A percentile compares a stretch with the other conserved stretches of the same genome.
Conservation (phyloP, 2,888 invertebrate species). For the Marasmarcha lunaedactyla region DNA sequence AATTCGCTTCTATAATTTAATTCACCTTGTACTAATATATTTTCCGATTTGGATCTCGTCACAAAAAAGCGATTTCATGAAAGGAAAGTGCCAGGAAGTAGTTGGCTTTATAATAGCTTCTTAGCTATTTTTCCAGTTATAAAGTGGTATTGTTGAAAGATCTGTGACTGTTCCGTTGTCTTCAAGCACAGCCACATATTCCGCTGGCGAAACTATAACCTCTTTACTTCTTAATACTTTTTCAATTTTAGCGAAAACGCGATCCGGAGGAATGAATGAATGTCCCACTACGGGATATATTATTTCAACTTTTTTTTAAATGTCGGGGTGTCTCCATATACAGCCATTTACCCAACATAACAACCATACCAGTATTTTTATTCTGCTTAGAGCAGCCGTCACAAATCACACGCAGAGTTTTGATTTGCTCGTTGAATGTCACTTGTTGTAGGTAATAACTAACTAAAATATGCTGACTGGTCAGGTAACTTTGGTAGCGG, state of each 20-base stretch:
- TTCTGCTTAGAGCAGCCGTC: constrained; percentile 19
- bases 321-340: constrained; percentile 7
- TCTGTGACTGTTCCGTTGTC: constrained; percentile 8
- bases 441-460: constrained; percentile 9
- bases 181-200: constrained; percentile 8
- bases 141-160: constrained; percentile 11
- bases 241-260: constrained; percentile 7
- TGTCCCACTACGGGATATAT: constrained; percentile 10
- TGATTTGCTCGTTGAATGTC: constrained; percentile 7
- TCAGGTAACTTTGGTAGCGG: constrained; percentile 16
- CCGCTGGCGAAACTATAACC: constrained; percentile 1
- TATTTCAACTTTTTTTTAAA: constrained; percentile 11
- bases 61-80: constrained; percentile 5
- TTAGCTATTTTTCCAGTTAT: constrained; percentile 12
- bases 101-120: constrained; percentile 9
- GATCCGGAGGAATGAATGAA: constrained; percentile 1
- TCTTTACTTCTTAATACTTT: constrained; percentile 5
- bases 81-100: too few relatives aligned
- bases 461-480: constrained; percentile 15
- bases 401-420: constrained; percentile 12
- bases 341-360: constrained; percentile 15
- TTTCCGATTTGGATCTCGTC: constrained; percentile 12
- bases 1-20: constrained; percentile 9
- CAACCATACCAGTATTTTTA: constrained; percentile 16
- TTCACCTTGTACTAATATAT: constrained; percentile 14